Evolutionary conservation across 2,113 vertebrate species (phyloP).

Genomic region (Toxostoma redivivum): DNA sequence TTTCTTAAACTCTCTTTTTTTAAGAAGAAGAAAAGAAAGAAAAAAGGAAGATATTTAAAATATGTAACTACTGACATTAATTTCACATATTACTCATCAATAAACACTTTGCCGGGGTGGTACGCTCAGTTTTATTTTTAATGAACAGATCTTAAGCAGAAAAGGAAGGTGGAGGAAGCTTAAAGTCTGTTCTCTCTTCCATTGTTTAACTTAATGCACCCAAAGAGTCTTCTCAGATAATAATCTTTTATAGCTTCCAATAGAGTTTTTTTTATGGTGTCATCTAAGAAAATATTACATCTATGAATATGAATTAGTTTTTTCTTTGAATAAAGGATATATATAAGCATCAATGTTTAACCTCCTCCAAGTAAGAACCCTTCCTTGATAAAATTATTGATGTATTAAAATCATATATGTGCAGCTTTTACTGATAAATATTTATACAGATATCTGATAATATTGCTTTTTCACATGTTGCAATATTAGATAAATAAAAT

Average conservation of each 20-base stretch:
- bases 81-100: slow-evolving; percentile 2
- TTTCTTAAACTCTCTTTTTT: not conserved
- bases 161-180: not conserved
- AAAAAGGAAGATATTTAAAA: not conserved
- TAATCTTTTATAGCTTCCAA: not conserved
- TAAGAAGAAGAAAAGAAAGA: not conserved
- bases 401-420: not conserved
- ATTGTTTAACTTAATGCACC: not conserved
- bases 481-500: not conserved
- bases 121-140: not conserved
- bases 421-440: not conserved
- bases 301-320: not conserved
- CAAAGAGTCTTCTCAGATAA: not conserved
- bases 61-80: not conserved
- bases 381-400: not conserved
- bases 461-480: not conserved
- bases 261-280: not conserved
- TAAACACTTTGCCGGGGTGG: not conserved
- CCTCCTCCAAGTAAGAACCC: not conserved
- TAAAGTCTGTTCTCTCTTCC: slow-evolving; percentile 1
- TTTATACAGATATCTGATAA: not conserved
- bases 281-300: not conserved
- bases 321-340: not conserved
- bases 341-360: not conserved
- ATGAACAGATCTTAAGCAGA: not conserved